Percentiles rank a stretch among this genome's conserved stretches.
These are phyloP conservation scores for Steinernema khuongi DNA, from an alignment of 1,140 invertebrate genomes.

Conservation along the genomic window DNA sequence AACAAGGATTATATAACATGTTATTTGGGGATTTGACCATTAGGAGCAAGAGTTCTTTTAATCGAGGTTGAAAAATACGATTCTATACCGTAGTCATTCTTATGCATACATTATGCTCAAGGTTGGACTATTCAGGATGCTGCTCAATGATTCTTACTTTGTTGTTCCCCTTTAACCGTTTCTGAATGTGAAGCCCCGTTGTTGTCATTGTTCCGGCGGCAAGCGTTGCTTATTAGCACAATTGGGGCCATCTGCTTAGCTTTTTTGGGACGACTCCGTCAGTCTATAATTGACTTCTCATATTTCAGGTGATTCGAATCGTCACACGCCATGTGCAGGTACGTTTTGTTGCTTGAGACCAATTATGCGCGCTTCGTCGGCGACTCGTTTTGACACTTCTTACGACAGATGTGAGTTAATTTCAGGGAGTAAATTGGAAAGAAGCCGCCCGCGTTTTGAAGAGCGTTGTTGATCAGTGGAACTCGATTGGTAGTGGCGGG, in stretches of 20 bases:
- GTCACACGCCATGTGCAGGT: conserved; percentile 90
- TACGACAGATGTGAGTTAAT: conserved; percentile 13
- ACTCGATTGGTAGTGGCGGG: conserved; percentile 62
- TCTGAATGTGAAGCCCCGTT: not conserved
- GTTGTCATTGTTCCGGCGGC: not conserved
- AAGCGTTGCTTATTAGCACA: not conserved
- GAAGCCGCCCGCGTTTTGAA: conserved; percentile 94
- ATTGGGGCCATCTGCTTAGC: conserved; percentile 5
- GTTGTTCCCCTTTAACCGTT: not conserved
- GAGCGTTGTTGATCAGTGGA: conserved; percentile 87
- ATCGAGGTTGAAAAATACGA: too few species aligned
- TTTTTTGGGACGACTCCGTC: not conserved
- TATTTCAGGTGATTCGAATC: conserved; percentile 67
- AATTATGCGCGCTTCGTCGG: not conserved
- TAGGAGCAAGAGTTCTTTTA: too few species aligned
- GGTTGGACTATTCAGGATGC: too few species aligned
- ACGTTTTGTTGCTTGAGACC: conserved; percentile 25
- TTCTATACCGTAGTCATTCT: too few species aligned
- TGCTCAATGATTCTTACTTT: too few species aligned
- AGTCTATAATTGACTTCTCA: conserved; percentile 15
- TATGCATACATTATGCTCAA: too few species aligned
- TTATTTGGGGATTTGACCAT: too few species aligned
- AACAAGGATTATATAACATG: too few species aligned
- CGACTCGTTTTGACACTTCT: conserved; percentile 13
- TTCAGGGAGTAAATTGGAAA: conserved; percentile 79